Conservation (phyloP, 2,888 invertebrate species). For the Masnerella sp. region DNA sequence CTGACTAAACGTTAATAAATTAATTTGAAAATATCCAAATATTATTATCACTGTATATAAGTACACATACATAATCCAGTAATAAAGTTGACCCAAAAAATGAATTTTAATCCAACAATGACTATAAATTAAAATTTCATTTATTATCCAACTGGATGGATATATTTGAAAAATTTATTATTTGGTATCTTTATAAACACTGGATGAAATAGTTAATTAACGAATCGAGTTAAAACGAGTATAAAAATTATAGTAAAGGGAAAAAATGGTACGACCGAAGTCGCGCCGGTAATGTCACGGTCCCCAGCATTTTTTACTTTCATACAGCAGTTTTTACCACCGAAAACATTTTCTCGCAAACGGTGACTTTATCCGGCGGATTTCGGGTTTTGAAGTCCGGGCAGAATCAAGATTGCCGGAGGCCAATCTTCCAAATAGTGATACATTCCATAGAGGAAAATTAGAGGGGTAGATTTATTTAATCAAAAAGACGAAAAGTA, state of each 20-base stretch:
- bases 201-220: slow-evolving; percentile 34
- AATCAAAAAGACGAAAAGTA: slow-evolving; percentile 64
- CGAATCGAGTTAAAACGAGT: slow-evolving; percentile 5
- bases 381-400: slow-evolving; percentile 53
- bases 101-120: too few relatives aligned
- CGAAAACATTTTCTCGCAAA: slow-evolving; percentile 5
- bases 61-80: background rate
- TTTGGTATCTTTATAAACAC: too few relatives aligned
- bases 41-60: background rate
- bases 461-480: slow-evolving; percentile 64
- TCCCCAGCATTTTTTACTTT: slow-evolving; percentile 47
- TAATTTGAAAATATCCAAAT: too few relatives aligned
- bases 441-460: slow-evolving; percentile 75
- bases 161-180: too few relatives aligned
- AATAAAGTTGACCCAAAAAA: too few relatives aligned
- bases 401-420: slow-evolving; percentile 62
- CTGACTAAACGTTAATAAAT: too few relatives aligned
- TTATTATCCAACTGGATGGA: too few relatives aligned
- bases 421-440: slow-evolving; percentile 74
- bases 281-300: slow-evolving; percentile 32
- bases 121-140: too few relatives aligned
- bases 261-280: slow-evolving; percentile 58
- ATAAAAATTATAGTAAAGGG: slow-evolving; percentile 11
- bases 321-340: slow-evolving; percentile 38
- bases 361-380: slow-evolving; percentile 41